Conservation (phyloP, 2,888 invertebrate species). For the Hyalella azteca region DNA sequence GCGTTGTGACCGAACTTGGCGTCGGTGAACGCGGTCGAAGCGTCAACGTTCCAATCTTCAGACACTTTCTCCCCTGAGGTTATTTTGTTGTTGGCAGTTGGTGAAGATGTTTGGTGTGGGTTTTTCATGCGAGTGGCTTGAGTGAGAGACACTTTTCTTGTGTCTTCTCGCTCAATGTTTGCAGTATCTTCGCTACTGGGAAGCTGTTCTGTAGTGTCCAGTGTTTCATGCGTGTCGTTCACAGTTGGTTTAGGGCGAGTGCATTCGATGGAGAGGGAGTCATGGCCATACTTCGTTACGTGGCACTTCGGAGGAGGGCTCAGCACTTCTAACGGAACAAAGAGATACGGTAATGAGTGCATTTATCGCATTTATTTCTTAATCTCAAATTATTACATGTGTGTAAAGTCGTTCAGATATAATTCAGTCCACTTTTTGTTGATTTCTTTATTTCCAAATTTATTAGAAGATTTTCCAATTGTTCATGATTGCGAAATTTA, state of each 20-base stretch:
- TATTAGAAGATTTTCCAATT: too few relatives aligned
- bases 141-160: not conserved
- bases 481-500: too few relatives aligned
- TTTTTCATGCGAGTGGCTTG: constrained; percentile 35
- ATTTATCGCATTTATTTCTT: too few relatives aligned
- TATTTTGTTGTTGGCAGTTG: too few relatives aligned
- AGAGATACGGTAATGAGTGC: too few relatives aligned
- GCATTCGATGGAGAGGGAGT: not conserved
- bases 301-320: constrained; percentile 16
- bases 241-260: not conserved
- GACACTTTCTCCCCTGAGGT: not conserved
- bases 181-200: not conserved
- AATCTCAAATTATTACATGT: too few relatives aligned
- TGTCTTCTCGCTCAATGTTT: not conserved
- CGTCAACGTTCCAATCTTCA: constrained; percentile 7
- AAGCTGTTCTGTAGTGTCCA: not conserved
- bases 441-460: too few relatives aligned
- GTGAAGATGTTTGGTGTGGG: not conserved
- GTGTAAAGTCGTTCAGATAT: too few relatives aligned
- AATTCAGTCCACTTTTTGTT: too few relatives aligned
- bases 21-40: not conserved
- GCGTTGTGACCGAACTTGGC: not conserved
- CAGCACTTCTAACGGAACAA: constrained; percentile 36
- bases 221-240: not conserved
- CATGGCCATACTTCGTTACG: constrained; percentile 18